These are phyloP conservation scores for Drosophila kuntzei DNA, from an alignment of 2,888 invertebrate genomes.

Conservation along the genomic window DNA sequence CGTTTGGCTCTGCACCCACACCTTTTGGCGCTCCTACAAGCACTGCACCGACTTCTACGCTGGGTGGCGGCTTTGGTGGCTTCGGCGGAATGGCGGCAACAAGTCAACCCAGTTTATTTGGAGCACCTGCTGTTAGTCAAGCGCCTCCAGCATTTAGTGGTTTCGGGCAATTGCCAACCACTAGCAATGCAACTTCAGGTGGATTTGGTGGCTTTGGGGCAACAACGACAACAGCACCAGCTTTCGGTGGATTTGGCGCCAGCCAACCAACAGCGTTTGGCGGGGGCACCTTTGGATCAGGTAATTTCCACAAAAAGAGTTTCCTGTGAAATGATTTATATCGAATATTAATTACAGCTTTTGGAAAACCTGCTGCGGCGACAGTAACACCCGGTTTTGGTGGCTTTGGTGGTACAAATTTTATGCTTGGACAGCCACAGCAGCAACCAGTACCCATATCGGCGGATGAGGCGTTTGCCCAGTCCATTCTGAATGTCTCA, in stretches of 20 bases:
- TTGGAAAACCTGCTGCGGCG: conserved; percentile 84
- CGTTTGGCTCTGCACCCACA: conserved; percentile 67
- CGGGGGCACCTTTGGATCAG: conserved; percentile 53
- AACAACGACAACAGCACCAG: conserved; percentile 84
- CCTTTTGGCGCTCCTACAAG: conserved; percentile 71
- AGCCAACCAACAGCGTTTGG: conserved; percentile 53
- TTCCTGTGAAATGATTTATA: conserved; percentile 11
- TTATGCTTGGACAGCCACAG: conserved; percentile 84
- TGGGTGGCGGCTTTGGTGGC: conserved; percentile 82
- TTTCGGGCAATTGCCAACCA: conserved; percentile 78
- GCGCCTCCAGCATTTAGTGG: conserved; percentile 86
- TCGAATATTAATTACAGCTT: conserved; percentile 61
- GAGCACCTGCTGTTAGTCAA: conserved; percentile 64
- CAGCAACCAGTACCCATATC: conserved; percentile 86
- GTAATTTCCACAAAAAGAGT: conserved; percentile 34
- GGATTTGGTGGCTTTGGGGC: conserved; percentile 83
- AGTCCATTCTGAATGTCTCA: conserved; percentile 91
- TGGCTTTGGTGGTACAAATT: conserved; percentile 86
- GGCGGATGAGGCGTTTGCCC: conserved; percentile 90
- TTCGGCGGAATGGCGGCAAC: conserved; percentile 85
- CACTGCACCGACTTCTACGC: conserved; percentile 63
- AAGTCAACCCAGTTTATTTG: conserved; percentile 85
- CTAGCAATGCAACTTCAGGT: conserved; percentile 57
- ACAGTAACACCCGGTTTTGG: conserved; percentile 86
- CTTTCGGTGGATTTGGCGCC: conserved; percentile 86